Conservation (phyloP, 2,797 vertebrate genomes). For the Danio choprae region DNA sequence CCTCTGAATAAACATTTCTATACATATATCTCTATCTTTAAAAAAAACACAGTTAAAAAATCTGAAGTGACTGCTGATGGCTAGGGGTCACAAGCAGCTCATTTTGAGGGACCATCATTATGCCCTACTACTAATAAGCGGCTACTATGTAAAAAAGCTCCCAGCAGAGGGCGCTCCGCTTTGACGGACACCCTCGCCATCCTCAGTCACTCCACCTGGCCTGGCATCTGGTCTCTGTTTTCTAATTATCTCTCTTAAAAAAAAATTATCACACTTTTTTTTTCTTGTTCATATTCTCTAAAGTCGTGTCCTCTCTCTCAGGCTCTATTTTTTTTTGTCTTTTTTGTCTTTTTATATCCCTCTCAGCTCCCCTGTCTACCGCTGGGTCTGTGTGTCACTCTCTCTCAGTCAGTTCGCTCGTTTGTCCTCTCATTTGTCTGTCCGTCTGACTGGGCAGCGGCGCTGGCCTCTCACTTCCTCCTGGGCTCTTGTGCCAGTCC, state of each 20-base stretch:
- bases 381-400: slow-evolving; percentile 77
- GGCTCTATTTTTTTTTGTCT: slow-evolving; percentile 55
- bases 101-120: slow-evolving; percentile 18
- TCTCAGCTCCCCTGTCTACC: slow-evolving; percentile 73
- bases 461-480: slow-evolving; percentile 74
- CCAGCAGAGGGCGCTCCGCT: slow-evolving; percentile 58
- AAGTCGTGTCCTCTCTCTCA: slow-evolving; percentile 63
- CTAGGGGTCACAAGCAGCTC: slow-evolving; percentile 63
- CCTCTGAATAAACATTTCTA: slow-evolving; percentile 87
- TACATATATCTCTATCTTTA: slow-evolving; percentile 83
- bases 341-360: slow-evolving; percentile 53
- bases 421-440: slow-evolving; percentile 70
- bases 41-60: slow-evolving; percentile 77
- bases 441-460: slow-evolving; percentile 65
- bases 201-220: slow-evolving; percentile 84
- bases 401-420: slow-evolving; percentile 69
- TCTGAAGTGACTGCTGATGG: slow-evolving; percentile 79
- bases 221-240: slow-evolving; percentile 82
- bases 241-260: slow-evolving; percentile 60
- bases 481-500: slow-evolving; percentile 74
- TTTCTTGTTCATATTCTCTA: slow-evolving; percentile 60
- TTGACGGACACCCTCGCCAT: slow-evolving; percentile 66
- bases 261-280: slow-evolving; percentile 65
- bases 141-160: slow-evolving; percentile 35
- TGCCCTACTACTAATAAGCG: slow-evolving; percentile 25